Base-by-base conservation (phyloP, 2,797 vertebrate genomes). In the Botia kubotai region DNA sequence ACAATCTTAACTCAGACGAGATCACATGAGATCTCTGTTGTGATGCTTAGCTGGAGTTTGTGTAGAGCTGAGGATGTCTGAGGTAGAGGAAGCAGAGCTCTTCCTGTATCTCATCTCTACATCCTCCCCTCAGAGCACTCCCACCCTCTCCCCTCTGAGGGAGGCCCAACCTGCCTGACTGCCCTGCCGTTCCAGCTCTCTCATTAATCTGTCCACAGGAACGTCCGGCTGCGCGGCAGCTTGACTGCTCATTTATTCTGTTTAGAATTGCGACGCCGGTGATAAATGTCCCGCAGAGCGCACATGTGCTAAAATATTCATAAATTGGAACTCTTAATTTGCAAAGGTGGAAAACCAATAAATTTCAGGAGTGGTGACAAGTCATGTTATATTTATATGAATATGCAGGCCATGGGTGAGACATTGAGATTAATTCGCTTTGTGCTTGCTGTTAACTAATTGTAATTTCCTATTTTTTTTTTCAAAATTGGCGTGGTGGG, bases 241-340 rank as follows among this genome's bases (percentile, higher is more conserved):
- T 93, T 95, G 95, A 95, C 96, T 98, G 95, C 95, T 98, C 96
- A 97, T 98, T 98, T 97, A 97, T 98, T 97, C 95, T 97, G 95
- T 98, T 98, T 97, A 96, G 96, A 97, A 96, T 95, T 96, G 95
- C 90, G 87, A 91, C 88, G 89, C 88, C 85, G 92, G 95, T 96
- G 96, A 97, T 96, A 97, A 97, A 96, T 95, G 96, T 95, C 96
- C 96, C 94, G 91, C 94, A 93, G 96, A 96, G 96, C 94, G 95
- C 94, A 96, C 95, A 96, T 95, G 95, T 96, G 95, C 94, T 97
- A 96, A 98, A 98, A 98, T 98, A 97, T 98, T 98, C 95, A 97
- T 97, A 96, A 96, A 96, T 95, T 94, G 94, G 88, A 93, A 90
- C 88, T 89, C 90, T 93, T 93, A 92, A 93, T 94, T 94, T 93